These are phyloP conservation scores for Enteromius paludinosus DNA, from an alignment of 2,797 vertebrate genomes.

Conservation along the genomic window DNA sequence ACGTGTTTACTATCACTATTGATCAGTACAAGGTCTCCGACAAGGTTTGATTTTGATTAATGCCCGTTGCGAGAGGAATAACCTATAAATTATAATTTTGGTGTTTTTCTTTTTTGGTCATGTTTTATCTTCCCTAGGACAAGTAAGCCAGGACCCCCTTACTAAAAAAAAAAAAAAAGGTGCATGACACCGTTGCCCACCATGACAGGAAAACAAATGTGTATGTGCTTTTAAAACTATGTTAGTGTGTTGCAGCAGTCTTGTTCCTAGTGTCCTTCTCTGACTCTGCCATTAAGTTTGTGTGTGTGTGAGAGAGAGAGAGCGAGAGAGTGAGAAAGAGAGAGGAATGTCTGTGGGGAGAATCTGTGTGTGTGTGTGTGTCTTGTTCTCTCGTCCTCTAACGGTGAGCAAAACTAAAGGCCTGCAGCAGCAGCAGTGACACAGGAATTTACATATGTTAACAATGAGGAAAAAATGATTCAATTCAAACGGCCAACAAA, in stretches of 20 bases:
- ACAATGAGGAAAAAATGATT: slow-evolving; percentile 49
- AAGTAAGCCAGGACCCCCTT: not conserved
- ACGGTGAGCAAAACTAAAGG: slow-evolving; percentile 50
- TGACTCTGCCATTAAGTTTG: not conserved
- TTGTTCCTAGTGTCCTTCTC: slow-evolving; percentile 33
- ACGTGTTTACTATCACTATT: not conserved
- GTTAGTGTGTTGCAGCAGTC: slow-evolving; percentile 21
- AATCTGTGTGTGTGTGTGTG: not conserved
- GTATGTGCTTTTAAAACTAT: slow-evolving; percentile 21
- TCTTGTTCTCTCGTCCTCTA: slow-evolving; percentile 43
- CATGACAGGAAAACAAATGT: slow-evolving; percentile 12
- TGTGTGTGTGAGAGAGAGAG: not conserved
- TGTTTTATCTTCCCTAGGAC: not conserved
- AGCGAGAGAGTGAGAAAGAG: not conserved
- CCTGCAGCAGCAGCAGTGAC: slow-evolving; percentile 50
- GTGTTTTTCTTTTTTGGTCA: not conserved
- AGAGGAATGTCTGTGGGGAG: not conserved
- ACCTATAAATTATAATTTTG: not conserved
- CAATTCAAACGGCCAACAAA: slow-evolving; percentile 40
- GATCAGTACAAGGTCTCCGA: not conserved
- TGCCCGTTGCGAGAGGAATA: not conserved
- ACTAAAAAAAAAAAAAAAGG: not conserved
- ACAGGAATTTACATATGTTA: slow-evolving; percentile 56
- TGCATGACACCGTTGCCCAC: not conserved
- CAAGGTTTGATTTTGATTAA: not conserved